Evolutionary conservation across 2,797 vertebrate species (phyloP), one percentile per base, ranked within the genome.

Genomic region (Gila robusta): DNA sequence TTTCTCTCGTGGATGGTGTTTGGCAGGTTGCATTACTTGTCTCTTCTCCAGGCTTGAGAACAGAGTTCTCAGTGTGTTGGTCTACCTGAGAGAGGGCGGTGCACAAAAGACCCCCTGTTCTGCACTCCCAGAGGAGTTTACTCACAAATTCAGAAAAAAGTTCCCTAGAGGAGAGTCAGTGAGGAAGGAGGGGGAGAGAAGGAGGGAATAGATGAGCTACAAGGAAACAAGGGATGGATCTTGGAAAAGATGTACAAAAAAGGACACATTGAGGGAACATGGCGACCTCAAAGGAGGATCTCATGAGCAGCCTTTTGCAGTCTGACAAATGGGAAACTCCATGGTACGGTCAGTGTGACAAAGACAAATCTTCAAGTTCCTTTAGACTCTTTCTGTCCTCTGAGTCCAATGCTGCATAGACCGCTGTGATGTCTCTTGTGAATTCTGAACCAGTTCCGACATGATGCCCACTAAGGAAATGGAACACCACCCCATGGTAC

Each of bases 21-120:
- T 78, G 83, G 64, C 76, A 82, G 62, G 79, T 88, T 81, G 32
- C 39, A 41, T 56, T 84, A 80, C 83, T 77, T 90, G 90, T 91
- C 87, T 88, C 90, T 81, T 83, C 37, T 19, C 83, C 87, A 76
- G 70, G 87, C 85, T 84, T 79, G 71, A 72, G 87, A 94, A 94
- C 91, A 92, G 87, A 91, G 90, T 88, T 52, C 71, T 59, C 82
- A 47, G 88, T 94, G 92, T 93, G 86, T 84, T 76, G 54, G 76
- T 79, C 67, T 76, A 89, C 81, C 82, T 88, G 49, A 70, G 83
- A 83, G 67, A 73, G 81, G 47, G 70, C 32, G 44, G 79, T 87
- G 82, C 87, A 93, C 92, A 94, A 93, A 94, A 92, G 86, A 77
- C 80, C 84, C 83, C 91, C 90, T 94, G 93, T 93, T 85, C 84